Percentiles rank a stretch among this genome's conserved stretches.
Evolutionary conservation across 2,888 invertebrate genomes (phyloP).

Genomic region (Idaea straminata): DNA sequence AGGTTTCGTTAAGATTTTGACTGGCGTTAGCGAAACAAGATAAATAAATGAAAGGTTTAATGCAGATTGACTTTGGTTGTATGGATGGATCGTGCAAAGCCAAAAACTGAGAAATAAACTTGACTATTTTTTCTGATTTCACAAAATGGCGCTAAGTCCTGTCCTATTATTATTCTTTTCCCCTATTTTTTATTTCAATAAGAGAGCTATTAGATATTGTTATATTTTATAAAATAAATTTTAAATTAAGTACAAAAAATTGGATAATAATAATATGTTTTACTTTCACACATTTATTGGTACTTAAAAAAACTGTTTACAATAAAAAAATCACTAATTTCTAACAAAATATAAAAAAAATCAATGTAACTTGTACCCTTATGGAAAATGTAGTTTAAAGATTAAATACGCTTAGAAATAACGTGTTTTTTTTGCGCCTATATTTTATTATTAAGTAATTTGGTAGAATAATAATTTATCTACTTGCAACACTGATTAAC

Average conservation of each 20-base stretch:
- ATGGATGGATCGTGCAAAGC: too few relatives aligned
- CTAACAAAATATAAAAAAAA: conserved; percentile 33
- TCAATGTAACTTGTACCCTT: conserved; percentile 27
- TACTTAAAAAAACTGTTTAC: conserved; percentile 27
- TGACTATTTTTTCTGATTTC: not conserved
- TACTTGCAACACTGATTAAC: not conserved
- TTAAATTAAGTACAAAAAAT: conserved; percentile 6
- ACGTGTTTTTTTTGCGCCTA: not conserved
- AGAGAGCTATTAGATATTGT: conserved; percentile 31
- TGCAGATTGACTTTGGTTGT: too few relatives aligned
- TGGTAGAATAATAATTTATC: not conserved
- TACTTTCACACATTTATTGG: conserved; percentile 30
- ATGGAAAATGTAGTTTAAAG: conserved; percentile 3
- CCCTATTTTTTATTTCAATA: conserved; percentile 2
- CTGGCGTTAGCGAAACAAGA: too few relatives aligned
- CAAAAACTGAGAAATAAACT: too few relatives aligned
- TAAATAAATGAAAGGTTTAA: too few relatives aligned
- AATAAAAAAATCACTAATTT: conserved; percentile 32
- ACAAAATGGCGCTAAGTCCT: not conserved
- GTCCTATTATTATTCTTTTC: not conserved
- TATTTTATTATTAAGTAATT: not conserved
- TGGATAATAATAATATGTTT: not conserved
- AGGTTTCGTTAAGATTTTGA: too few relatives aligned
- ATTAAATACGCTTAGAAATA: conserved; percentile 8
- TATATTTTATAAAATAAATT: conserved; percentile 18